These are phyloP conservation scores for Hydrozoanthus gracilis DNA, from an alignment of 92 coral and sea anemone genomes.

Conservation along the genomic window DNA sequence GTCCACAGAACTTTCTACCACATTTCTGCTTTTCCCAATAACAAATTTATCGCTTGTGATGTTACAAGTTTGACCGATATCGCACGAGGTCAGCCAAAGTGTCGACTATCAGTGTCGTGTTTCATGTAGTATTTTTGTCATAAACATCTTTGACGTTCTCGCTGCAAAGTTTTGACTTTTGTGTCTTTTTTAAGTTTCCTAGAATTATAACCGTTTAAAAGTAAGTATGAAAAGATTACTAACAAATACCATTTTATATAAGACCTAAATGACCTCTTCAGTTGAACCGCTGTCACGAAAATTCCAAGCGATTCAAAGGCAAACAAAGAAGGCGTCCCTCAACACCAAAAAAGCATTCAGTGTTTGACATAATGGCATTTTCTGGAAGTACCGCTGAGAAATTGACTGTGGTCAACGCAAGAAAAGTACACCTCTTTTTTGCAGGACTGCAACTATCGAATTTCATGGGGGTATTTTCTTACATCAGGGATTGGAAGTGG, in stretches of 20 bases:
- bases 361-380: slow-evolving; percentile 18
- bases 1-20: no score
- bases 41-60: not conserved
- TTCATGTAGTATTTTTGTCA: not conserved
- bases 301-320: not conserved
- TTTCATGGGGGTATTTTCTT: slow-evolving; percentile 41
- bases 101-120: slow-evolving; percentile 2
- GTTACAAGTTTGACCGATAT: slow-evolving; percentile 16
- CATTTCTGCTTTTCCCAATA: no score
- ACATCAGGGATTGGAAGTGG: slow-evolving; percentile 47
- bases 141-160: not conserved
- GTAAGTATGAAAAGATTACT: not conserved
- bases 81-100: no score
- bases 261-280: not conserved
- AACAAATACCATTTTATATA: not conserved
- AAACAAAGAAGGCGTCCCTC: not conserved
- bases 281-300: slow-evolving; percentile 35
- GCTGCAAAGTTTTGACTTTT: not conserved
- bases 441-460: slow-evolving; percentile 13
- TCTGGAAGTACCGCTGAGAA: slow-evolving; percentile 48
- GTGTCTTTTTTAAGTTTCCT: no score
- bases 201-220: not conserved
- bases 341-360: not conserved
- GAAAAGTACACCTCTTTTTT: slow-evolving; percentile 14
- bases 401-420: slow-evolving; percentile 16